Conservation (phyloP, 2,113 vertebrate genomes). For the Desmodus rotundus region DNA sequence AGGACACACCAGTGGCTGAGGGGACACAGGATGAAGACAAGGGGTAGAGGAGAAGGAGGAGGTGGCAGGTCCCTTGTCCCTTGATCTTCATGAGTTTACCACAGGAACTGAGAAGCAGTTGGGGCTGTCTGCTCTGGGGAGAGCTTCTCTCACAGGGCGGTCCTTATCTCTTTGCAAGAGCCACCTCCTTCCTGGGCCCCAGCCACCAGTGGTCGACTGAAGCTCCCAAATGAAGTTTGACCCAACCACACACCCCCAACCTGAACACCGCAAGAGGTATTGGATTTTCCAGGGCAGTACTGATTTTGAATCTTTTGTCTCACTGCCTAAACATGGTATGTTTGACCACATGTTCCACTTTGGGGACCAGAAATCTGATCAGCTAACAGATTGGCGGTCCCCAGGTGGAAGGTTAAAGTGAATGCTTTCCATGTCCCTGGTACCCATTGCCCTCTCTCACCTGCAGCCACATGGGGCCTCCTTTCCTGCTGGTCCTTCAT, state of each 20-base stretch:
- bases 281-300: slow-evolving; percentile 39
- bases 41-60: not conserved
- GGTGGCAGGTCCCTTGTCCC: not conserved
- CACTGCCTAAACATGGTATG: not conserved
- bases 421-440: not conserved
- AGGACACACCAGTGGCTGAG: not conserved
- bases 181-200: slow-evolving; percentile 36
- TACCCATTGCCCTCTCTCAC: not conserved
- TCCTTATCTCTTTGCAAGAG: not conserved
- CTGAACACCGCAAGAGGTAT: not conserved
- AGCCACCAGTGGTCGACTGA: not conserved
- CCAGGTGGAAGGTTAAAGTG: not conserved
- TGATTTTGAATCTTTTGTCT: not conserved
- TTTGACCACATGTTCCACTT: not conserved
- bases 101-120: slow-evolving; percentile 37
- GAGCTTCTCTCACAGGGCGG: not conserved
- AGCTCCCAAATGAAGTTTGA: not conserved
- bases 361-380: not conserved
- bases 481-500: not conserved
- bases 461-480: rapidly evolving
- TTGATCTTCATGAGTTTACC: not conserved
- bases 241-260: not conserved
- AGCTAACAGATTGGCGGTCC: not conserved
- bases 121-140: not conserved
- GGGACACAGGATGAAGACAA: not conserved